phyloP scores from a whole-genome alignment of 2,888 invertebrate genomes.

The Eupeodes latifasciatus region DNA sequence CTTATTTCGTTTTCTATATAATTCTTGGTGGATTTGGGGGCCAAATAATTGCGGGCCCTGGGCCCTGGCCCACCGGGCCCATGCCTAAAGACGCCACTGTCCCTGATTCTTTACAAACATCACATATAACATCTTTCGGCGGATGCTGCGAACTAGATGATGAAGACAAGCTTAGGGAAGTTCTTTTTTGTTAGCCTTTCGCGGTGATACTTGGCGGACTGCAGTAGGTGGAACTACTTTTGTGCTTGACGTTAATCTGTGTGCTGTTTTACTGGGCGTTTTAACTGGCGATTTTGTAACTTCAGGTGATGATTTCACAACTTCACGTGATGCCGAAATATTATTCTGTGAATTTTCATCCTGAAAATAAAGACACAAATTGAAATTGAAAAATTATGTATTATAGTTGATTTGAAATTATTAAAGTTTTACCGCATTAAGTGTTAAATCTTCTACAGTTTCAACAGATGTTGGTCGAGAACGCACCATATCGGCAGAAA shows the following conservation, averaged over 20 bases:
- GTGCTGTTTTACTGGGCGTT: slow-evolving; percentile 70
- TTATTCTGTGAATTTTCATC: slow-evolving; percentile 63
- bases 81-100: no score
- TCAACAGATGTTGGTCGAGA: slow-evolving; percentile 83
- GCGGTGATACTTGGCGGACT: slow-evolving; percentile 42
- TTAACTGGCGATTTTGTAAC: slow-evolving; percentile 31
- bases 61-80: no score
- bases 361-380: slow-evolving; percentile 8
- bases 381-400: neutral
- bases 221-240: slow-evolving; percentile 35
- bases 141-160: slow-evolving; percentile 51
- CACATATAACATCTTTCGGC: slow-evolving; percentile 77
- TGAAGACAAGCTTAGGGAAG: slow-evolving; percentile 50
- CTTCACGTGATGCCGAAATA: slow-evolving; percentile 48
- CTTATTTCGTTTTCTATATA: no score
- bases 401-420: neutral
- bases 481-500: slow-evolving; percentile 86
- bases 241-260: slow-evolving; percentile 73
- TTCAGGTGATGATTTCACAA: slow-evolving; percentile 40
- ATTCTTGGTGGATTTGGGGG: no score
- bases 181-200: slow-evolving; percentile 65
- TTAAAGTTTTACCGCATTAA: slow-evolving; percentile 61
- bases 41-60: no score
- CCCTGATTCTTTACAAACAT: slow-evolving; percentile 80
- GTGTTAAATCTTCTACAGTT: slow-evolving; percentile 82